These are phyloP conservation scores for Microtus oregoni DNA, from an alignment of 2,113 vertebrate genomes.

Conservation along the genomic window DNA sequence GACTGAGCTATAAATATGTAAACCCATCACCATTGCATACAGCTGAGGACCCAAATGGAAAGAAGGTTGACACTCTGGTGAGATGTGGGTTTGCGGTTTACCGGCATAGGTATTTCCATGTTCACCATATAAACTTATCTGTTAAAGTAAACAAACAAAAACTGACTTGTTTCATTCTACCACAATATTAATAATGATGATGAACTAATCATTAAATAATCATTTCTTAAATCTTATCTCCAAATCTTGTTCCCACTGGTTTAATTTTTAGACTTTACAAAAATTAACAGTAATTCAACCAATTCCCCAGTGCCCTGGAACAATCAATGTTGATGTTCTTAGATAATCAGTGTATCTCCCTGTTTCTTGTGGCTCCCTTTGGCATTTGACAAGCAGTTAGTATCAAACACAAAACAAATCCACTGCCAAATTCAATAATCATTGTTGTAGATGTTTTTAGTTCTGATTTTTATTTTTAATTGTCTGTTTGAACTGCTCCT, in stretches of 20 bases:
- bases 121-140: background rate
- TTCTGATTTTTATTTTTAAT: background rate
- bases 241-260: background rate
- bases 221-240: background rate
- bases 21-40: background rate
- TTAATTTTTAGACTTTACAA: background rate
- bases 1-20: background rate
- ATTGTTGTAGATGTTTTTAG: background rate
- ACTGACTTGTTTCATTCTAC: background rate
- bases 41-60: background rate
- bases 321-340: background rate
- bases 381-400: background rate
- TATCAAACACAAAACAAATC: background rate
- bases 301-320: no score
- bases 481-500: background rate
- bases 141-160: background rate
- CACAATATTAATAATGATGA: background rate
- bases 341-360: background rate
- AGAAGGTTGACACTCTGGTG: background rate
- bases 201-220: background rate
- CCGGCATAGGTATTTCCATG: background rate
- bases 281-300: background rate
- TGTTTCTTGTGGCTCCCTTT: background rate
- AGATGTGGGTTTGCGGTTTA: background rate
- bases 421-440: background rate